A percentile compares a stretch with the other conserved stretches of the same genome.
Conservation (phyloP, 2,797 vertebrate species). For the Trichosurus vulpecula region DNA sequence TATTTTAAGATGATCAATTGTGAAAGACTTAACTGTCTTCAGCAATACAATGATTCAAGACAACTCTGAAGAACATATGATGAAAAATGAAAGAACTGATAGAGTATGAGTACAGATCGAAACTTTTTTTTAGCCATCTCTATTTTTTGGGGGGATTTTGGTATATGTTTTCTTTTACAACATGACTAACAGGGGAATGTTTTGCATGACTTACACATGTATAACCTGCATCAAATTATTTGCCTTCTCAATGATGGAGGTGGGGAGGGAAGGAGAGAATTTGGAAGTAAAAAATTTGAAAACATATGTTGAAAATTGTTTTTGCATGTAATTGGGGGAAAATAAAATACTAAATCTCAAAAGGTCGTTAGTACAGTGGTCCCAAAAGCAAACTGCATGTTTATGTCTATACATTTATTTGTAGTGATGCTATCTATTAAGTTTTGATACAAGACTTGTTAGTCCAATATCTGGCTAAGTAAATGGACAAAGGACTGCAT, state of each 20-base stretch:
- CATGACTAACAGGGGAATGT: background rate
- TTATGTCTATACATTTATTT: background rate
- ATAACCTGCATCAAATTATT: background rate
- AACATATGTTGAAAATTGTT: background rate
- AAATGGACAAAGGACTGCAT: background rate
- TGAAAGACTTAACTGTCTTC: background rate
- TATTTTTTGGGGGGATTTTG: background rate
- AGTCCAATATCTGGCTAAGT: background rate
- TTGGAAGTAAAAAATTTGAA: background rate
- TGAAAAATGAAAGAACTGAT: background rate
- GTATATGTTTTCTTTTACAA: background rate
- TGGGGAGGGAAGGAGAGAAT: background rate
- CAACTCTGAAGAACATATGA: background rate
- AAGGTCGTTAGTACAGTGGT: background rate
- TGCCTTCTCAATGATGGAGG: background rate
- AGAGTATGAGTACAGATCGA: background rate
- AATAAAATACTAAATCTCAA: background rate
- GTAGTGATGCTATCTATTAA: background rate
- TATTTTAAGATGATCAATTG: background rate
- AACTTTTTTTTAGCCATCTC: background rate
- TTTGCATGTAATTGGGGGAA: background rate
- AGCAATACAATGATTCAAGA: background rate
- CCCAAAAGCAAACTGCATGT: background rate
- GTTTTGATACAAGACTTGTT: background rate
- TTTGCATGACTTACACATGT: background rate